Evolutionary conservation across 2,888 invertebrate species (phyloP), one percentile per base, ranked within the genome.

Genomic region (Apamea sordens): DNA sequence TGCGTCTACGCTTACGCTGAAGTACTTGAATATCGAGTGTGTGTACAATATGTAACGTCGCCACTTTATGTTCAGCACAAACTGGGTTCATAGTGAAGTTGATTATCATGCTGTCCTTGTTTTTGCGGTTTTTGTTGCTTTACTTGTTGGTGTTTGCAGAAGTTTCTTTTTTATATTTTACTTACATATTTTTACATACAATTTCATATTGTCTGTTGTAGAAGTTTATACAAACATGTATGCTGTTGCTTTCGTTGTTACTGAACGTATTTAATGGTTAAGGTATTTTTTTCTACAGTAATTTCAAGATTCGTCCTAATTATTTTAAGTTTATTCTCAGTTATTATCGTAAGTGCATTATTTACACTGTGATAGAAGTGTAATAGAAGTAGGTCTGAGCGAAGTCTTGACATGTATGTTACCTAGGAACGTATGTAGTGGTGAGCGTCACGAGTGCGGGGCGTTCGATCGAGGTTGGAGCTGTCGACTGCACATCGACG

Each of bases 281-380:
- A 88, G 86, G 87, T 86, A 73, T 69, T 82, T 80, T 86, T 87
- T 90, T 89, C 84, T 90, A 87, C 89, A 87, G 88, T 91, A 86
- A 88, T 88, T 89, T 88, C 89, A 90, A 90, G 87, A 89, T 91
- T 93, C 91, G 90, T 93, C 92, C 92, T 93, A 93, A 88, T 92
- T 92, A 90, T 88, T 88, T 87, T 93, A 92, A 89, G 89, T 93
- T 92, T 89, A 91, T 88, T 93, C 89, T 94, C 91, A 90, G 92
- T 94, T 92, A 92, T 91, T 93, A 90, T 94, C 93, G 91, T 96
- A 96, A 95, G 97, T 96, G 96, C 96, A 96, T 97, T 96, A 96
- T 95, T 95, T 96, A 96, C 96, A 96, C 95, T 96, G 97, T 96
- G 96, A 96, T 97, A 96, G 94, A 95, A 90, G 95, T 96, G 96